A percentile compares a stretch with the other conserved stretches of the same genome.
phyloP scores from a whole-genome alignment of 2,113 vertebrate genomes.

The Hippolais icterina region DNA sequence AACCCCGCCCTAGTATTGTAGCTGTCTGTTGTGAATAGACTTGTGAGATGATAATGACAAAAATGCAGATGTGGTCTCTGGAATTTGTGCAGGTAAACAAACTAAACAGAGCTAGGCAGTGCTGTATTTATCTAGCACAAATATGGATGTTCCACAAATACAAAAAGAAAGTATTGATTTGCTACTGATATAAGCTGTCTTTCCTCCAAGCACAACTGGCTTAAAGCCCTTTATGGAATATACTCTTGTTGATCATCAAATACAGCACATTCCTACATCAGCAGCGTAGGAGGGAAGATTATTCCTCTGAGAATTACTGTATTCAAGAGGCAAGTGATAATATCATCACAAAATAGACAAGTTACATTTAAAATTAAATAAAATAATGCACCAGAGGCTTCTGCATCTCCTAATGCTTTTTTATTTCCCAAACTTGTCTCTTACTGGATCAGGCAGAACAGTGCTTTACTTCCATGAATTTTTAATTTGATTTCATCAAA shows the following conservation, averaged over 20 bases:
- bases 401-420: constrained; percentile 6
- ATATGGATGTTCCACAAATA: constrained; percentile 31
- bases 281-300: constrained; percentile 17
- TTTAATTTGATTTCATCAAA: constrained; percentile 25
- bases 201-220: constrained; percentile 29
- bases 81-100: constrained; percentile 33
- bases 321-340: constrained; percentile 48
- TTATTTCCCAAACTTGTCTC: background rate
- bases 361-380: constrained; percentile 44
- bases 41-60: constrained; percentile 57
- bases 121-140: constrained; percentile 63
- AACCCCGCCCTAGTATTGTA: background rate
- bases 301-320: constrained; percentile 37
- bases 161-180: constrained; percentile 58
- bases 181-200: constrained; percentile 29
- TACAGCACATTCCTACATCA: constrained; percentile 15
- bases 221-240: constrained; percentile 49
- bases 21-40: constrained; percentile 38
- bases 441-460: background rate
- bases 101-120: constrained; percentile 27
- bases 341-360: constrained; percentile 47
- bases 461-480: background rate
- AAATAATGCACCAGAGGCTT: background rate
- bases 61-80: constrained; percentile 42
- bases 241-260: constrained; percentile 56